These are phyloP conservation scores for Apamea anceps DNA, from an alignment of 2,888 invertebrate species.

Conservation along the genomic window DNA sequence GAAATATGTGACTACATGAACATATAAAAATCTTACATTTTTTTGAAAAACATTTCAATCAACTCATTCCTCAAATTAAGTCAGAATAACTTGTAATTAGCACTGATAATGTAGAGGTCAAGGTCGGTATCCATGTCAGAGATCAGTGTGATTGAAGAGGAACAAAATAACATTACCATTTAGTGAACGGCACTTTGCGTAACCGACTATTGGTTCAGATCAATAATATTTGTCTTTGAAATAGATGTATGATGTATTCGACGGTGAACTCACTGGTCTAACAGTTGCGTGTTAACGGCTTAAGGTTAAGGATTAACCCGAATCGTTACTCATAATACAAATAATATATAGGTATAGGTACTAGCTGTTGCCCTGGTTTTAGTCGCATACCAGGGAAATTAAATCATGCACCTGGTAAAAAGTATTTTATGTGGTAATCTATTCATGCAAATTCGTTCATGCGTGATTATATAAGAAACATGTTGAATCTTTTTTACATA, in stretches of 20 bases:
- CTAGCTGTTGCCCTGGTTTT: background rate
- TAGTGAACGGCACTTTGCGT: slow-evolving; percentile 4
- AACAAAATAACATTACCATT: slow-evolving; percentile 12
- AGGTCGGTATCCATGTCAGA: background rate
- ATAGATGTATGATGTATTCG: slow-evolving; percentile 20
- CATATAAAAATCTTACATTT: background rate
- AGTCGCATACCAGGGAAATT: background rate
- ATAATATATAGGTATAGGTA: background rate
- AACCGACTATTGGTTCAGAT: background rate
- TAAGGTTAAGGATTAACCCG: slow-evolving; percentile 20
- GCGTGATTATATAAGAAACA: background rate
- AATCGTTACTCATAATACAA: background rate
- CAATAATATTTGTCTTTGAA: slow-evolving; percentile 34
- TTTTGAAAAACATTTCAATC: background rate
- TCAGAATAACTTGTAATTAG: background rate
- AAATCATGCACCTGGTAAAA: background rate
- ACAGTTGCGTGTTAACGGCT: slow-evolving; percentile 13
- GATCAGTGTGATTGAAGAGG: background rate
- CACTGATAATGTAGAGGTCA: background rate
- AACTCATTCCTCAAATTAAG: background rate
- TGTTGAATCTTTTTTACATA: background rate
- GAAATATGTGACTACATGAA: background rate
- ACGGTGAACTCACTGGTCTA: slow-evolving; percentile 10
- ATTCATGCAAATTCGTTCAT: background rate
- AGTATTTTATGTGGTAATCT: background rate